phyloP scores from a whole-genome alignment of 2,888 invertebrate species.

The Melinaea menophilus region DNA sequence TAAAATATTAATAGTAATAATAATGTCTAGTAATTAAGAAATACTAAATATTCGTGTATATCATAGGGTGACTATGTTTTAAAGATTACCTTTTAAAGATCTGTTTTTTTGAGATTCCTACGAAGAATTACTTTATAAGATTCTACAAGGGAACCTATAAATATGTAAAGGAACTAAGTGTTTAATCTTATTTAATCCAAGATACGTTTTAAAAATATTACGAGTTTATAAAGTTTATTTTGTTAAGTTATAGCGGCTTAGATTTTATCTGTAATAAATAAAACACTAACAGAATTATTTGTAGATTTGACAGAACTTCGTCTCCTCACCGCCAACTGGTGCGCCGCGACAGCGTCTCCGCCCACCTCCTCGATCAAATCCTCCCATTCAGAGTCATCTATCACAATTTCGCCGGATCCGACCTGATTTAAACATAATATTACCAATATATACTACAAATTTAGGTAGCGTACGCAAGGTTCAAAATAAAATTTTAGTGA shows the following conservation, averaged over 20 bases:
- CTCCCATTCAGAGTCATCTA: slow-evolving; percentile 90
- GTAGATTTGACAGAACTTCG: slow-evolving; percentile 63
- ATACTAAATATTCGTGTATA: no score
- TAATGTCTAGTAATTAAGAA: no score
- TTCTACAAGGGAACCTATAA: no score
- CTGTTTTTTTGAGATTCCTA: no score
- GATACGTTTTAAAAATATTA: no score
- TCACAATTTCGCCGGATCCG: slow-evolving; percentile 89
- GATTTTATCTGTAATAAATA: background rate
- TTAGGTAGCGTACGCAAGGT: background rate
- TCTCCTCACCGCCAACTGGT: slow-evolving; percentile 66
- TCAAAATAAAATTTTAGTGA: background rate
- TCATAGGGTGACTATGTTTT: no score
- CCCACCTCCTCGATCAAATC: slow-evolving; percentile 82
- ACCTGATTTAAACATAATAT: slow-evolving; percentile 66
- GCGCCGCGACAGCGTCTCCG: slow-evolving; percentile 70
- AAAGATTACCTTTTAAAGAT: no score
- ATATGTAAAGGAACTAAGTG: no score
- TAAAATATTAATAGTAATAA: no score
- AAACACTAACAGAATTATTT: slow-evolving; percentile 55
- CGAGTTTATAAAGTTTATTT: slow-evolving; percentile 7
- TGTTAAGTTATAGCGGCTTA: background rate
- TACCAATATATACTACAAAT: background rate
- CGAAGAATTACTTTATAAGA: no score
- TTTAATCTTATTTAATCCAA: no score